Evolutionary conservation across 2,797 vertebrate species (phyloP).

Genomic region (Gadopsis bispinosus): DNA sequence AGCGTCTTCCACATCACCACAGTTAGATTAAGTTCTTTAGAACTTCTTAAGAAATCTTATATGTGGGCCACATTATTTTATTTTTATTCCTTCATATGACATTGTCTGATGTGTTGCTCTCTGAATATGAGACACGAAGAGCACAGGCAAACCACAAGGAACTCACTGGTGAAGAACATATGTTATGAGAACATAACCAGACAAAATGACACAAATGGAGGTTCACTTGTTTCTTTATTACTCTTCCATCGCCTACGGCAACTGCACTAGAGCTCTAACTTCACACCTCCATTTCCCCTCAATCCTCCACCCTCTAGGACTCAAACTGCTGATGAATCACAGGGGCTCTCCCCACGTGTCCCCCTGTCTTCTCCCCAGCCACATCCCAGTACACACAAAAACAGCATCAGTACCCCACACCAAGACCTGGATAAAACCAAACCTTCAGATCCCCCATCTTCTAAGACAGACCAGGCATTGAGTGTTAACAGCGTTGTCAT

Average conservation of each 20-base stretch:
- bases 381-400: slow-evolving; percentile 82
- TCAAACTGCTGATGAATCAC: slow-evolving; percentile 58
- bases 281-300: slow-evolving; percentile 63
- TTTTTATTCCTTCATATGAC: slow-evolving; percentile 33
- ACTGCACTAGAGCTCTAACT: slow-evolving; percentile 51
- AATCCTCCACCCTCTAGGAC: slow-evolving; percentile 74
- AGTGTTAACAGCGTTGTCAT: slow-evolving; percentile 73
- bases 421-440: slow-evolving; percentile 84
- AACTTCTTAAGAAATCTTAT: slow-evolving; percentile 5
- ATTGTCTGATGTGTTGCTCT: slow-evolving; percentile 39
- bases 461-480: slow-evolving; percentile 81
- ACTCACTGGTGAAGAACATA: slow-evolving; percentile 29
- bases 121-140: slow-evolving; percentile 47
- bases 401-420: slow-evolving; percentile 72
- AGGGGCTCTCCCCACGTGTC: slow-evolving; percentile 32
- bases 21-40: slow-evolving; percentile 16
- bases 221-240: slow-evolving; percentile 36
- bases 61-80: slow-evolving; percentile 18
- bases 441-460: slow-evolving; percentile 77
- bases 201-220: slow-evolving; percentile 48
- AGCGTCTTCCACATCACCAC: slow-evolving; percentile 30
- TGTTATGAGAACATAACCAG: slow-evolving; percentile 16
- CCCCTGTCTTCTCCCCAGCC: slow-evolving; percentile 55
- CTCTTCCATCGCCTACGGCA: slow-evolving; percentile 41
- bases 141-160: slow-evolving; percentile 51